phyloP scores from a whole-genome alignment of 2,113 vertebrate species.

The Isurus oxyrinchus region DNA sequence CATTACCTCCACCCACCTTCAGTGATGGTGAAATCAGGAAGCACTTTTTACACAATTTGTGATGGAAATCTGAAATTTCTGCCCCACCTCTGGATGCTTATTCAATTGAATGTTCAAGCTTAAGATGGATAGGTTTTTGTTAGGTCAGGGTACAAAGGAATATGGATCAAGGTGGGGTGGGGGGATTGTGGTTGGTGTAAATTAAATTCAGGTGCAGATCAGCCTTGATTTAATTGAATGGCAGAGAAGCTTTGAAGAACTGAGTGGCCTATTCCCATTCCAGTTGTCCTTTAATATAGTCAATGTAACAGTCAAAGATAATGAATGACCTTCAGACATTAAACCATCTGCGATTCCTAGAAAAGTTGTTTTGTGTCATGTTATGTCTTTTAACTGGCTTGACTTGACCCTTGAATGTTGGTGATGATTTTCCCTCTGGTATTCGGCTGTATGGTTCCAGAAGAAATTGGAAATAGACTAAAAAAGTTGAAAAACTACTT shows the following conservation, averaged over 20 bases:
- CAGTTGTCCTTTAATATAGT: background rate
- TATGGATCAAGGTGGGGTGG: background rate
- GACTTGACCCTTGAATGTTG: background rate
- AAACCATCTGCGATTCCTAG: background rate
- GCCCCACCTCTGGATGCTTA: background rate
- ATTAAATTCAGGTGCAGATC: background rate
- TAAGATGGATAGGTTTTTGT: background rate
- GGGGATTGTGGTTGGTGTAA: background rate
- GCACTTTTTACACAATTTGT: background rate
- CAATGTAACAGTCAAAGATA: background rate
- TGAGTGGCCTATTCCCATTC: background rate
- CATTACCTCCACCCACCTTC: background rate
- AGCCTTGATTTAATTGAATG: background rate
- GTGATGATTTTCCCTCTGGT: background rate
- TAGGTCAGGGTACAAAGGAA: background rate
- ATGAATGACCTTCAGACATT: background rate
- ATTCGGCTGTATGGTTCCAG: background rate
- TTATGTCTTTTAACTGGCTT: background rate
- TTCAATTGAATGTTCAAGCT: background rate
- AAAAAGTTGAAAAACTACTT: background rate
- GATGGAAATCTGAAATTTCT: background rate
- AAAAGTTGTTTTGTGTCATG: background rate
- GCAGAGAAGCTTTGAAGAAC: background rate
- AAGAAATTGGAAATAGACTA: background rate
- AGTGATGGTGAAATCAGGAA: background rate